Evolutionary conservation across 2,888 invertebrate genomes (phyloP), one percentile per base, ranked within the genome.

Genomic region (Rhimphoctona megacephalus): DNA sequence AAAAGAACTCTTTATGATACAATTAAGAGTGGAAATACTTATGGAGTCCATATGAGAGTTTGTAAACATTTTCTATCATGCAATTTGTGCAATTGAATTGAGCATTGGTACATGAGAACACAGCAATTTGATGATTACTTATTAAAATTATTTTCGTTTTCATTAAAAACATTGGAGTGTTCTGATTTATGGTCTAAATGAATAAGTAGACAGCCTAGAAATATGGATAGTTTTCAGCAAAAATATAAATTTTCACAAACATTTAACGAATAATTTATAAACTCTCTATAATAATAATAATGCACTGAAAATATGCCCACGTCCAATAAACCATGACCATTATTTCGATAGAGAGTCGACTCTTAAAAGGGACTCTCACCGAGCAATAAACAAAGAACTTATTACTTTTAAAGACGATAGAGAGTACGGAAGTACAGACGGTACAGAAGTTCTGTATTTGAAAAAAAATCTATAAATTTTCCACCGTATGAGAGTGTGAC

Each of bases 401-500:
- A 61, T 61, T 61, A 6, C 17, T 61, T 30, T 14, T 1, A 17
- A 61, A 61, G 30, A 30, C 30, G 25, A 30, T 61, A 17, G 17
- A 30, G 57, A 57, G 6, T 30, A 49, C 2, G 9, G 9, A 39
- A 39, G 39, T 39, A 9, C 39, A 39, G 39, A 8, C 39, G 39
- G 30, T 30, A 61, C 30, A 6, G 61, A 30, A 61, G 30, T 61
- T 30, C 17, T 61, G 61, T 3, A 25, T 61, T 30, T 64, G 64
- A 11, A 49, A 30, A 49, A 49, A 64, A 64, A 33, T 66, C 49
- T 25, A 22, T 64, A 77, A 64, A 64, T 64, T 77, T 19, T 43
- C 11, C 3, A 49, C 22, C n/a, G 8, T 64, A 61, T n/a, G 46
- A 49, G 30, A n/a, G 36, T 81, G 57, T 43, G 74, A 69, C 57